Base-by-base conservation (phyloP, 2,888 invertebrate genomes). In the Xanthostigma xanthostigma region DNA sequence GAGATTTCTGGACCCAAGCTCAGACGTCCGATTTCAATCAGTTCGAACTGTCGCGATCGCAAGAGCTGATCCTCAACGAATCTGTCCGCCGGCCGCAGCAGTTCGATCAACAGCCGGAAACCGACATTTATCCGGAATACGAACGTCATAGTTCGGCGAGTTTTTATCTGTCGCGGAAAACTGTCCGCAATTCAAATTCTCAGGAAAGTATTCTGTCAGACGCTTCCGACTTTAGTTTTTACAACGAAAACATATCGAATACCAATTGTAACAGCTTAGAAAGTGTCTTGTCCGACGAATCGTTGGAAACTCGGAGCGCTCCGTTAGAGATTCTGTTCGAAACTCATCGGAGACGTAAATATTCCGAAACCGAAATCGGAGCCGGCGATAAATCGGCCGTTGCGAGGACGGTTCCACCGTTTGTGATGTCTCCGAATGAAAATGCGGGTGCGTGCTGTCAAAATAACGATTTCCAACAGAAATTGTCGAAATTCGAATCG, bases 191-290 rank as follows among this genome's bases (percentile, higher is more conserved):
- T 51, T 69, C 69, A 3, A 78, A 78, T 53, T 86, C 86, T 52
- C 85, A 86, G 59, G 88, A 88, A 57, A 86, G 86, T 17, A 73
- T 88, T 36, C 60, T 88, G 8, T 85, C 85, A 0, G 84, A 84
- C 53, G 84, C 84, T 54, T 76, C 84, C 54, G 76, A 78, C 55
- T 58, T 62, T 48, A 48, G 59, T 37, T 53, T 61, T 40, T 61
- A 63, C 44, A 60, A 58, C 12, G 58, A 58, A 39, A 61, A 65
- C 49, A 70, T 78, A 51, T 73, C 71, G 2, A 73, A 78, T 58
- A 78, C 77, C 5, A 82, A 81, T 58, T 84, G 83, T 59, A 82
- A 84, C 58, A 87, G 86, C 49, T 73, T 87, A 58, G 88, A 88
- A 61, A 86, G 86, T 58, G 79, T 89, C 6, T 62, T 88, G 0